phyloP scores from a whole-genome alignment of 1,140 invertebrate species.

The Steinernema feltiae region DNA sequence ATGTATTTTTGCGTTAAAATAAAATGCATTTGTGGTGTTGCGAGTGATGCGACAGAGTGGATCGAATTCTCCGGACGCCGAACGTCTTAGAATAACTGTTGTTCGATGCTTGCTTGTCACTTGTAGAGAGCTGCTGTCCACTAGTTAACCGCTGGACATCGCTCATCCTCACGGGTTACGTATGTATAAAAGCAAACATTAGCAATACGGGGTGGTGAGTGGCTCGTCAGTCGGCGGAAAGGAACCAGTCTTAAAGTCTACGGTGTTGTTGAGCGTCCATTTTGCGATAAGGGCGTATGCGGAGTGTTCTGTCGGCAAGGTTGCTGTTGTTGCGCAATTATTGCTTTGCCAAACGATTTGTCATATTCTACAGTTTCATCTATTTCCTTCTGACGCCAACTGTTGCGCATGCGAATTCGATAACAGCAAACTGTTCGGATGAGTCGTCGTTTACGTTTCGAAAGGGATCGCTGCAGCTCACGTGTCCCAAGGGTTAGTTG shows the following conservation, averaged over 20 bases:
- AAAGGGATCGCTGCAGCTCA: background rate
- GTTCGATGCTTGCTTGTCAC: background rate
- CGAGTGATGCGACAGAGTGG: too few relatives aligned
- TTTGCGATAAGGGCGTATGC: conserved; percentile 11
- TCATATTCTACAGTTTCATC: background rate
- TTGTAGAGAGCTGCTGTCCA: background rate
- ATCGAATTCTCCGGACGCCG: background rate
- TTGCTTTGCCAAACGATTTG: background rate
- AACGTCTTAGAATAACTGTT: background rate
- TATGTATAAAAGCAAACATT: conserved; percentile 12
- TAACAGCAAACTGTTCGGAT: background rate
- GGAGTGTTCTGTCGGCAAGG: conserved; percentile 1
- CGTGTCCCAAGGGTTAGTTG: background rate
- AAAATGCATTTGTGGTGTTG: background rate
- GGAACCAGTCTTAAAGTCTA: conserved; percentile 12
- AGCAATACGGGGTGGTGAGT: conserved; percentile 14
- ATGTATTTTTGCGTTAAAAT: background rate
- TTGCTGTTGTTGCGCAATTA: conserved; percentile 6
- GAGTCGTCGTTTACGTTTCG: background rate
- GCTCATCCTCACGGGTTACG: conserved; percentile 1
- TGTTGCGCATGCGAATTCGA: background rate
- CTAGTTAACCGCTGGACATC: background rate
- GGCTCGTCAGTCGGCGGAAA: too few relatives aligned
- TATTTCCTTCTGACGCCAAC: background rate
- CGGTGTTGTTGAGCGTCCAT: conserved; percentile 7